Evolutionary conservation across 2,888 invertebrate species (phyloP), one percentile per base, ranked within the genome.

Genomic region (Isotomurus palustris): DNA sequence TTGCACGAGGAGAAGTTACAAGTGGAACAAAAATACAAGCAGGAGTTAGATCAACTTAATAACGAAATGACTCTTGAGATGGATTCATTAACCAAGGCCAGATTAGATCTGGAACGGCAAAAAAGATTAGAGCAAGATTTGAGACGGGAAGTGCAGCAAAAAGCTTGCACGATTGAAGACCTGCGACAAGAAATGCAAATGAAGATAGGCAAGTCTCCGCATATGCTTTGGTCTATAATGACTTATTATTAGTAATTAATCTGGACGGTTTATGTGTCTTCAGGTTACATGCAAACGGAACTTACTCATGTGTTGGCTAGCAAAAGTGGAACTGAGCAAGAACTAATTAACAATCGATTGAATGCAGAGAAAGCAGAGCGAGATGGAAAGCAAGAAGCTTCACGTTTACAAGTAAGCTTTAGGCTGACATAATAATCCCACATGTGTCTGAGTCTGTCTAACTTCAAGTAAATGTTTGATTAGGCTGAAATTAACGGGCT

Each of bases 61-160:
- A 83, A 85, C 5, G 90, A 91, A 71, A 77, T 88, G 24, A 85
- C 86, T 0, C 83, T 83, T 1, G 89, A 90, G 73, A 88, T 88
- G 81, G 90, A 91, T 71, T 82, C 84, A 38, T 84, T 86, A 1
- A 83, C 86, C 47, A 87, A 88, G 71, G 73, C 87, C 25, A 74
- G 82, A 76, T 72, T 90, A 72, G 90, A 90, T 56, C 71, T 88
- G 64, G 90, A 91, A 63, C 84, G 88, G 27, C 87, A 88, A 71
- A 82, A 86, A 58, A 81, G 90, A 10, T 84, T 87, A 65, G 87
- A 88, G 70, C 79, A 81, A 2, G 89, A 90, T 66, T 73, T 88
- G 41, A 83, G 86, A 65, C 79, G 89, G n/a, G 89, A 90, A 65
- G 73, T 88, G 17, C 81, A 84, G 1, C 86, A 87, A 76, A 87